Percentiles rank a stretch among this genome's conserved stretches.
phyloP scores from a whole-genome alignment of 2,888 invertebrate genomes.

The Exocentrus adspersus region DNA sequence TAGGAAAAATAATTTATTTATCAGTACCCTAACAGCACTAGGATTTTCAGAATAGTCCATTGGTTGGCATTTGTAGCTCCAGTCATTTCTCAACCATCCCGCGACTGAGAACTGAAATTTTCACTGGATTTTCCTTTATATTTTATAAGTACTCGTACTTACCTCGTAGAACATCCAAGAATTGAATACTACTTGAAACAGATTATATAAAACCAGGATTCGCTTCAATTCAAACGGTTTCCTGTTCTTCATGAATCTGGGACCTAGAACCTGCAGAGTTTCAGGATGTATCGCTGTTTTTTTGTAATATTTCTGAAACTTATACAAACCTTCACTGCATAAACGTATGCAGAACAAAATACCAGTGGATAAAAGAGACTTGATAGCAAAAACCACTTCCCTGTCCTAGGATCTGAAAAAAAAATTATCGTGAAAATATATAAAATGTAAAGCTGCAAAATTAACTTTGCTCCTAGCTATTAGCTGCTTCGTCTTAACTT shows the following conservation, averaged over 20 bases:
- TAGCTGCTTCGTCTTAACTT: too few species aligned
- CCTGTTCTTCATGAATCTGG: neutral
- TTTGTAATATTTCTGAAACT: too few species aligned
- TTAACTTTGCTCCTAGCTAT: too few species aligned
- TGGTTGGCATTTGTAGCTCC: constrained; percentile 6
- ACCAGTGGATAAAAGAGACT: neutral
- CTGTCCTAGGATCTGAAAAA: neutral
- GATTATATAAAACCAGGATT: neutral
- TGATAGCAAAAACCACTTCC: neutral
- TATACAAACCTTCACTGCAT: neutral
- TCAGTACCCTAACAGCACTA: neutral
- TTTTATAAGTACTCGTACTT: neutral
- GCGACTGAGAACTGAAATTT: neutral
- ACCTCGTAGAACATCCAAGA: neutral
- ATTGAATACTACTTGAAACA: constrained; percentile 1
- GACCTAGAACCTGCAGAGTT: constrained; percentile 9
- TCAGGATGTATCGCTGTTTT: too few species aligned
- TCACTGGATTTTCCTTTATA: neutral
- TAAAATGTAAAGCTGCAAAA: too few species aligned
- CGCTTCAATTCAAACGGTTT: neutral
- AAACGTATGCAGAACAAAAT: neutral
- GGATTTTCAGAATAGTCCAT: constrained; percentile 1
- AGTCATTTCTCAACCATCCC: neutral
- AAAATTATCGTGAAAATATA: too few species aligned
- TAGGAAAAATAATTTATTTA: too few species aligned